A percentile compares a stretch with the other conserved stretches of the same genome.
Conservation (phyloP, 2,888 invertebrate genomes). For the Orthosia incerta region DNA sequence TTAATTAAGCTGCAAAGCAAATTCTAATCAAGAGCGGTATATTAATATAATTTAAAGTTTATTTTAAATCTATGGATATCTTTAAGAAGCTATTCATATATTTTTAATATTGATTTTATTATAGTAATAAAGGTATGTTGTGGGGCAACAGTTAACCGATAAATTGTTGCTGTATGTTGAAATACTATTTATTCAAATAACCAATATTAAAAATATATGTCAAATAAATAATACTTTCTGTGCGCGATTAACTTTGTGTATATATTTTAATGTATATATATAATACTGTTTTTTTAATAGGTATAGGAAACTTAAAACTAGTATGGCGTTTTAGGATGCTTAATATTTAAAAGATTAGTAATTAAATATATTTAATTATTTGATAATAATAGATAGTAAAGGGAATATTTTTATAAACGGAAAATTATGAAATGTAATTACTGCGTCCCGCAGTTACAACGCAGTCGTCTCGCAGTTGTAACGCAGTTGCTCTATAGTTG, state of each 20-base stretch:
- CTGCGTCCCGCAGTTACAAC: background rate
- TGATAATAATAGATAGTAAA: background rate
- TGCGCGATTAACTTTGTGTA: constrained; percentile 72
- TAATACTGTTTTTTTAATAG: constrained; percentile 58
- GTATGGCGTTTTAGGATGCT: constrained; percentile 48
- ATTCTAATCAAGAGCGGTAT: constrained; percentile 26
- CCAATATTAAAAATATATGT: constrained; percentile 47
- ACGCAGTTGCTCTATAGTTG: background rate
- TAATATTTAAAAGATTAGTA: background rate
- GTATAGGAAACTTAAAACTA: constrained; percentile 54
- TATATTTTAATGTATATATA: constrained; percentile 28
- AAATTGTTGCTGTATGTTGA: background rate
- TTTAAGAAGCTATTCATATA: constrained; percentile 46
- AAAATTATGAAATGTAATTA: background rate
- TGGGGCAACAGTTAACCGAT: constrained; percentile 1
- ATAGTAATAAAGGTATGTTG: background rate
- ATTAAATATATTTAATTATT: constrained; percentile 1
- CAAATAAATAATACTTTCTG: constrained; percentile 61
- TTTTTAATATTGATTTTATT: constrained; percentile 33
- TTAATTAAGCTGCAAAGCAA: constrained; percentile 41
- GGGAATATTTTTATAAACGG: background rate
- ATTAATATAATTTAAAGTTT: background rate
- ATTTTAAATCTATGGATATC: constrained; percentile 24
- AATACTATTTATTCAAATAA: background rate
- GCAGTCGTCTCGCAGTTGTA: constrained; percentile 18